phyloP scores from a whole-genome alignment of 2,797 vertebrate genomes.

The Acanthornis magna region DNA sequence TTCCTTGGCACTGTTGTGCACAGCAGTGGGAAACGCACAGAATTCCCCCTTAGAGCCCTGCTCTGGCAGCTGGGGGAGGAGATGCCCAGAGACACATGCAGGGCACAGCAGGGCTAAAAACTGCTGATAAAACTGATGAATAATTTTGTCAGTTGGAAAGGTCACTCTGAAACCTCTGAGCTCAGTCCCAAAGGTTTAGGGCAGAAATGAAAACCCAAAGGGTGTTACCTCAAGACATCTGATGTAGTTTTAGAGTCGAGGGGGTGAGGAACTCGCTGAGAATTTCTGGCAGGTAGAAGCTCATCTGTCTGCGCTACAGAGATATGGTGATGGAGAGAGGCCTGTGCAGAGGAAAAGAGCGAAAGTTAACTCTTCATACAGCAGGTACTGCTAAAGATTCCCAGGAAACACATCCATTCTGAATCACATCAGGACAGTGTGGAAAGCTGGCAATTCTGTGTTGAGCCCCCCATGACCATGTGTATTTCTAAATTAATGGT shows the following conservation, averaged over 20 bases:
- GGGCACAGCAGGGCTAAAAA: not conserved
- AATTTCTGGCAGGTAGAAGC: conserved; percentile 86
- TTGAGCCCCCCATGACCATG: fast-evolving
- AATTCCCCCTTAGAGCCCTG: not conserved
- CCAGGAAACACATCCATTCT: not conserved
- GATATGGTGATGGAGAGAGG: conserved; percentile 96
- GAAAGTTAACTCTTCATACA: not conserved
- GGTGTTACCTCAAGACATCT: conserved; percentile 91
- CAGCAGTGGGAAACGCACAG: not conserved
- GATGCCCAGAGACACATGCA: fast-evolving
- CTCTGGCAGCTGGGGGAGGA: not conserved
- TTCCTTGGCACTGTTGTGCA: not conserved
- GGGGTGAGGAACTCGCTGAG: conserved; percentile 91
- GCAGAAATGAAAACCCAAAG: not conserved
- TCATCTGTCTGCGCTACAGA: conserved; percentile 93
- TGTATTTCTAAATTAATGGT: not conserved
- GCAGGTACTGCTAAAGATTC: not conserved
- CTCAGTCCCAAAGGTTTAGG: not conserved
- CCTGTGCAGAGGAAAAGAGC: conserved; percentile 74
- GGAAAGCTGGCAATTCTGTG: not conserved
- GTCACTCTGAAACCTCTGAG: not conserved
- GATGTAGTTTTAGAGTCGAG: conserved; percentile 98
- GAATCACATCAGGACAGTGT: not conserved
- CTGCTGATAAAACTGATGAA: not conserved
- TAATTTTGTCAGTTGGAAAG: not conserved